Evolutionary conservation across 2,888 invertebrate species (phyloP), one percentile per base, ranked within the genome.

Genomic region (Scaeva pyrastri): DNA sequence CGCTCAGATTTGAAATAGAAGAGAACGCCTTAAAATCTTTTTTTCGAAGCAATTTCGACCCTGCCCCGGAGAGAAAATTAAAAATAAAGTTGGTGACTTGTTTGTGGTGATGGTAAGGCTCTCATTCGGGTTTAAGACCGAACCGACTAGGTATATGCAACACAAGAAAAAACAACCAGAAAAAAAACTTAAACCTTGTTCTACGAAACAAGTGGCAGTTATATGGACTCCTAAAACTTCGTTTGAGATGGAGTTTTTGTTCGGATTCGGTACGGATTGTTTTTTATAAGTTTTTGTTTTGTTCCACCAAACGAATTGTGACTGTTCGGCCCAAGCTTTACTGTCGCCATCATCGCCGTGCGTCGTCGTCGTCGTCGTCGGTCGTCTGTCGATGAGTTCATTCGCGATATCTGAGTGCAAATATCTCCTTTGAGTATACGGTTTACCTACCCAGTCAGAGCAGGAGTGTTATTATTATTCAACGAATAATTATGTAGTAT

Each of bases 361-460:
- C n/a, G n/a, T n/a, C n/a, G n/a, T n/a, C n/a, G n/a, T n/a, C n/a
- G n/a, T n/a, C 8, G 31, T 31, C 50, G 23, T 60, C 31, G 45
- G n/a, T 19, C 45, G 19, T 75, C 62, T 68, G 36, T 74, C 36
- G 43, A 80, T 81, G 81, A 81, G 62, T 81, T 76, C 55, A 81
- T 76, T 66, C 31, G 64, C 43, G 62, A 62, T 64, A 64, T 71
- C 43, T 48, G 21, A 72, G 45, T 64, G 64, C 71, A 72, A 52
- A 58, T 43, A 66, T 26, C 36, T 48, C n/a, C 7, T 62, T 45
- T 7, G 41, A 2, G 2, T 62, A 58, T 23, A 58, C 48, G 11
- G n/a, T n/a, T n/a, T 11, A 5, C n/a, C 52, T 11, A 23, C 23
- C 14, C 26, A 45, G 3, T 4, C 14, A 58, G 31, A 60, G 2